A percentile compares a stretch with the other conserved stretches of the same genome.
These are phyloP conservation scores for Drosophila erecta DNA, from an alignment of 1,140 invertebrate genomes.

Conservation along the genomic window DNA sequence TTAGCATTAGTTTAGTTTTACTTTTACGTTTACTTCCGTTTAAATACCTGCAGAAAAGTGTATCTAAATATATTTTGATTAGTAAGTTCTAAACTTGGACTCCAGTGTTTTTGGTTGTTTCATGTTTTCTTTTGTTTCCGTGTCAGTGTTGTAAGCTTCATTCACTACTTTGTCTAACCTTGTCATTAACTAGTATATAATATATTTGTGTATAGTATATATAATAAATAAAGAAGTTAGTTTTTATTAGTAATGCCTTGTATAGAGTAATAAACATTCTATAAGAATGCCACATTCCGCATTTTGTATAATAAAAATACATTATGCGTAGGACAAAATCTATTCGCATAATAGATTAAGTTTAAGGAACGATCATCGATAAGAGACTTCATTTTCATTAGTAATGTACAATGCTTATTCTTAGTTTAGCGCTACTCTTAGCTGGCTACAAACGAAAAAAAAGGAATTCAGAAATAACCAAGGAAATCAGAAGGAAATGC, in stretches of 20 bases:
- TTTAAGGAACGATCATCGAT: constrained; percentile 83
- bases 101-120: constrained; percentile 74
- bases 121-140: constrained; percentile 56
- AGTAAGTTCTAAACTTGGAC: constrained; percentile 83
- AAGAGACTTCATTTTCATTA: constrained; percentile 79
- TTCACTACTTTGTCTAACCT: constrained; percentile 75
- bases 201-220: constrained; percentile 46
- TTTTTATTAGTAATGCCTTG: constrained; percentile 62
- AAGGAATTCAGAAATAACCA: constrained; percentile 10
- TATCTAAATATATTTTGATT: constrained; percentile 84
- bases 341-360: constrained; percentile 57
- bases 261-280: constrained; percentile 71
- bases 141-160: constrained; percentile 75
- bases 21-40: constrained; percentile 50
- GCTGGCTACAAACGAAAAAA: constrained; percentile 22
- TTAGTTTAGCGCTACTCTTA: constrained; percentile 45
- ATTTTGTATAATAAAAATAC: constrained; percentile 70
- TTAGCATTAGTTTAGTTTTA: constrained; percentile 52
- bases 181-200: constrained; percentile 71
- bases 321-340: constrained; percentile 66
- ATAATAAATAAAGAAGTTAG: constrained; percentile 69
- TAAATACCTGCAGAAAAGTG: constrained; percentile 82
- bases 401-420: constrained; percentile 73
- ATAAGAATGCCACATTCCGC: constrained; percentile 63
- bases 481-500: constrained; percentile 16